Evolutionary conservation across 1,140 invertebrate genomes (phyloP), one percentile per base, ranked within the genome.

Genomic region (Cepaea nemoralis): DNA sequence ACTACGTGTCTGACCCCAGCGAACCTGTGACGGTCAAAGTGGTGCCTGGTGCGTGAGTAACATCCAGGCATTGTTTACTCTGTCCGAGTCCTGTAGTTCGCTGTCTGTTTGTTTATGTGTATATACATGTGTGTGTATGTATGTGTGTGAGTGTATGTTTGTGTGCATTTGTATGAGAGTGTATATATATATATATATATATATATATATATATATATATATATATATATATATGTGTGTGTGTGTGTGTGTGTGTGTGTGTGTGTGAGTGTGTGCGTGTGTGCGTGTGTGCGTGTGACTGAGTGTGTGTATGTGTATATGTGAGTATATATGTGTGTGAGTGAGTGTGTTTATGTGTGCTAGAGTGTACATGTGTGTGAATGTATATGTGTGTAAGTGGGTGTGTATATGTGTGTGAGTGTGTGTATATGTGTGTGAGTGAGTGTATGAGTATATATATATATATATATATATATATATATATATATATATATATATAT

Each of bases 401-500:
- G 24, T 66, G n/a, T 66, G 24, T 66, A 66, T 66, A 8, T 66
- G n/a, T 66, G 24, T 66, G n/a, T 66, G 24, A 12, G n/a, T 66
- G 24, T 66, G n/a, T 66, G 24, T 66, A 45, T 45, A 16, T 45
- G 16, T 45, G 42, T 45, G 16, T 45, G 42, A 10, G 16, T 45
- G 42, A 10, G 16, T 45, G 24, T 66, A 66, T 66, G 24, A 12
- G 10, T 66, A 66, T 66, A 10, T 66, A 66, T 66, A 10, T 66
- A 66, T 66, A 10, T 66, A 66, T 66, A 10, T 66, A 66, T 66
- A 10, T 66, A 66, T 66, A 10, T 66, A 66, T 66, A 10, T 66
- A 66, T 66, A 10, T 66, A 66, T 66, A 10, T 66, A 66, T 66
- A 10, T 66, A 66, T 66, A 10, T 66, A 66, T 66, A 10, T 66